Evolutionary conservation across 1,140 invertebrate genomes (phyloP).

Genomic region (Drosophila ercepeae): DNA sequence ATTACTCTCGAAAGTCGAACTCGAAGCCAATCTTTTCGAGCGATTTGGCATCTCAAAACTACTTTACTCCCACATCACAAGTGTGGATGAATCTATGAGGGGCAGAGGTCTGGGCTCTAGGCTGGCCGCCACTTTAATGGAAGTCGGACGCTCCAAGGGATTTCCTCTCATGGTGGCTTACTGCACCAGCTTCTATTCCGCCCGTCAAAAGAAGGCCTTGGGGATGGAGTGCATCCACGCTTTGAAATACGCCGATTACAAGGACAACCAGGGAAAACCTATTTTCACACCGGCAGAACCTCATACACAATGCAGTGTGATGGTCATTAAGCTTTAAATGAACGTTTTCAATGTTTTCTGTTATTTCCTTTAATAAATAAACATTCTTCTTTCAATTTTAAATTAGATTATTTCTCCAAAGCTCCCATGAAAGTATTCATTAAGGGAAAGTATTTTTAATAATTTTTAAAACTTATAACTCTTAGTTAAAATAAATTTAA

Average conservation of each 20-base stretch:
- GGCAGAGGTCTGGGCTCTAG: constrained; percentile 42
- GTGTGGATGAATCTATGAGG: constrained; percentile 30
- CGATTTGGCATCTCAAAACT: constrained; percentile 27
- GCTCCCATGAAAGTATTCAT: not conserved
- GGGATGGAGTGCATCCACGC: constrained; percentile 48
- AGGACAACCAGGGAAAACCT: constrained; percentile 27
- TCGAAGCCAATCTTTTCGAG: constrained; percentile 37
- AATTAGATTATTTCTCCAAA: not conserved
- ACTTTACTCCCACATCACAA: constrained; percentile 47
- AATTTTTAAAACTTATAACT: too few relatives aligned
- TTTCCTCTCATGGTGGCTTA: constrained; percentile 51
- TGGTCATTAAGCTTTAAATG: constrained; percentile 30
- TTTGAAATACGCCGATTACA: constrained; percentile 42
- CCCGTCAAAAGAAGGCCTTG: constrained; percentile 41
- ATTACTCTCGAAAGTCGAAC: constrained; percentile 24
- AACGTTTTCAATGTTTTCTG: not conserved
- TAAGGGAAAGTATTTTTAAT: too few relatives aligned
- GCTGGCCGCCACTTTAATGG: constrained; percentile 38
- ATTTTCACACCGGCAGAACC: constrained; percentile 42
- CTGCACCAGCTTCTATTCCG: constrained; percentile 50
- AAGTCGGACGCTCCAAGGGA: constrained; percentile 38
- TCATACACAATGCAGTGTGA: constrained; percentile 29
- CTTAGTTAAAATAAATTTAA: not conserved
- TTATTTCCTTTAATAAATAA: not conserved
- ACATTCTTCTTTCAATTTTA: not conserved